A percentile compares a stretch with the other conserved stretches of the same genome.
These are phyloP conservation scores for Rhopalosiphum nymphaeae DNA, from an alignment of 2,888 invertebrate genomes.

Conservation along the genomic window DNA sequence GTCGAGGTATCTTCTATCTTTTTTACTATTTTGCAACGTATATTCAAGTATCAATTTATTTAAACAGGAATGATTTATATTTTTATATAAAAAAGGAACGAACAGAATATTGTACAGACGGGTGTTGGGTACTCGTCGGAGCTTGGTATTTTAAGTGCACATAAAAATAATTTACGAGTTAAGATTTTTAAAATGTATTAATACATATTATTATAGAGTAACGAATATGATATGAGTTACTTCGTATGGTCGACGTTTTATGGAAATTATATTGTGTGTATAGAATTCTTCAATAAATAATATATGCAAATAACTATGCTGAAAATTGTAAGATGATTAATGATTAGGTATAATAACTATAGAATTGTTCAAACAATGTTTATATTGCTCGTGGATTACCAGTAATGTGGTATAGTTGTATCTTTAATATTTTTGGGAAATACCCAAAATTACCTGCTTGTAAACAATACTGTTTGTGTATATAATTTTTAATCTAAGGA, in stretches of 20 bases:
- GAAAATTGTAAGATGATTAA: neutral
- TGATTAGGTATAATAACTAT: neutral
- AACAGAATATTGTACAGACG: neutral
- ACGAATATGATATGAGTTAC: neutral
- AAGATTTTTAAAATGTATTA: neutral
- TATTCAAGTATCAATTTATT: neutral
- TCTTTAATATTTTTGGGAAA: neutral
- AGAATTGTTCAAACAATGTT: neutral
- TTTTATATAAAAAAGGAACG: neutral
- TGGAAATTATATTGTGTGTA: neutral
- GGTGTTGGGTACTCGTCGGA: neutral
- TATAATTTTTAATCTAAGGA: neutral
- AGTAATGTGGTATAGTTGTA: neutral
- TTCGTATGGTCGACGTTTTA: neutral
- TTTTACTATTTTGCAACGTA: neutral
- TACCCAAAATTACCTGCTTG: neutral
- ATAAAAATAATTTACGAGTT: constrained; percentile 9
- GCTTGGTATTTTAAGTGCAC: neutral
- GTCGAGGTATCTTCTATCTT: neutral
- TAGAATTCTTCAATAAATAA: neutral
- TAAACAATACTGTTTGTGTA: neutral
- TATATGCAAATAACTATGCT: neutral
- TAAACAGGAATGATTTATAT: neutral
- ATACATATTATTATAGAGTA: neutral
- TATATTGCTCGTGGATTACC: neutral